phyloP scores from a whole-genome alignment of 2,888 invertebrate species.

The Drosophila lacicola region DNA sequence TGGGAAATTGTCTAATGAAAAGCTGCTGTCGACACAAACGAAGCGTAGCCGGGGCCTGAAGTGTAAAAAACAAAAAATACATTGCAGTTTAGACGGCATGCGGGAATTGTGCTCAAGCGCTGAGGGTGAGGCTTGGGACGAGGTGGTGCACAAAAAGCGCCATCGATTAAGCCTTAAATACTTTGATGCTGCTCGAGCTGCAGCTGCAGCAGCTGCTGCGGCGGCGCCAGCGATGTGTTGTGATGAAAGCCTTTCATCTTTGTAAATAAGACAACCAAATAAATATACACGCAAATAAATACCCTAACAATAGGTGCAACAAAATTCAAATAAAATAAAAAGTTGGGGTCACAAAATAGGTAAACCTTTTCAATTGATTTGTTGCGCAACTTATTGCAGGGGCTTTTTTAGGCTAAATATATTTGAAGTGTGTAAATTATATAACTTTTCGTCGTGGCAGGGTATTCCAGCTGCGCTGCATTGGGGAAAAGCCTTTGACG shows the following conservation, averaged over 20 bases:
- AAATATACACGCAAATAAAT: constrained; percentile 4
- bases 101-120: constrained; percentile 50
- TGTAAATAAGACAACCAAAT: not conserved
- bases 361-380: not conserved
- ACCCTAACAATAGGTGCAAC: constrained; percentile 5
- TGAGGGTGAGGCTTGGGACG: not conserved
- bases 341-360: not conserved
- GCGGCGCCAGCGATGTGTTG: constrained; percentile 20
- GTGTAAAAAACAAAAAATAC: constrained; percentile 58
- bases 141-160: constrained; percentile 54
- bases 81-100: constrained; percentile 40
- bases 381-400: not conserved
- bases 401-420: too few species aligned
- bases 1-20: constrained; percentile 79
- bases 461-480: constrained; percentile 14
- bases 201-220: constrained; percentile 9
- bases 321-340: too few species aligned
- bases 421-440: too few species aligned
- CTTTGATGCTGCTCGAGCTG: constrained; percentile 43
- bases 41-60: constrained; percentile 64
- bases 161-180: constrained; percentile 74
- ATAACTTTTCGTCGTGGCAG: constrained; percentile 2
- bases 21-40: constrained; percentile 80
- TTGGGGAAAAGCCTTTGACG: constrained; percentile 18
- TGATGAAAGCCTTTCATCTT: constrained; percentile 51